A percentile compares a stretch with the other conserved stretches of the same genome.
These are phyloP conservation scores for Tridacna crocea DNA, from an alignment of 2,888 invertebrate genomes.

Conservation along the genomic window DNA sequence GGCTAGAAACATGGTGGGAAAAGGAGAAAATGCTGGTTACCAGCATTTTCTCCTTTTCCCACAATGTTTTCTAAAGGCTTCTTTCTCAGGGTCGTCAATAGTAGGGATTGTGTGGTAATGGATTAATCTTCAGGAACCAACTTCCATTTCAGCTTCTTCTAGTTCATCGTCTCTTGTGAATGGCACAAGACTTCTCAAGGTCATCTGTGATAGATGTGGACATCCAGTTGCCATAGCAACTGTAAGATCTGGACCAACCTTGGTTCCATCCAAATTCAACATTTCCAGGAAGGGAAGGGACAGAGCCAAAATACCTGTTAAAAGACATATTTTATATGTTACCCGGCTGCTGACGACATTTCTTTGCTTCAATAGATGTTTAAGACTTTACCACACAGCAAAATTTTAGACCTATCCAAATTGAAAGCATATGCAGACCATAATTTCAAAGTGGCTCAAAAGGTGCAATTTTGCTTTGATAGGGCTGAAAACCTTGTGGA, in stretches of 20 bases:
- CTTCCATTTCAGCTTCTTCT: conserved; percentile 55
- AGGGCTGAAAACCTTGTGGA: too few species aligned
- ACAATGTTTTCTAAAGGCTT: conserved; percentile 21
- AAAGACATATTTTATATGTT: not conserved
- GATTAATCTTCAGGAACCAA: conserved; percentile 3
- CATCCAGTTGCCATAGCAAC: conserved; percentile 59
- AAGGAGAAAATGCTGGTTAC: not conserved
- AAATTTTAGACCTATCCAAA: too few species aligned
- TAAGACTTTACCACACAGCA: too few species aligned
- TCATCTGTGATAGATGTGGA: conserved; percentile 66
- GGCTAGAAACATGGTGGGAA: too few species aligned
- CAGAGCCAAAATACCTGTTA: conserved; percentile 39
- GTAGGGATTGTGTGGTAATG: not conserved
- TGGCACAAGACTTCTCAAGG: conserved; percentile 66
- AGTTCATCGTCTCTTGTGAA: conserved; percentile 66
- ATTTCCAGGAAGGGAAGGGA: conserved; percentile 71
- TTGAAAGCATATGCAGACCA: too few species aligned
- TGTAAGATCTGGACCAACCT: conserved; percentile 64
- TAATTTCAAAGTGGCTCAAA: too few species aligned
- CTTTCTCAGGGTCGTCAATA: too few species aligned
- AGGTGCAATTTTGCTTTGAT: too few species aligned
- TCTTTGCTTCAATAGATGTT: too few species aligned
- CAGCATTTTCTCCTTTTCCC: conserved; percentile 3
- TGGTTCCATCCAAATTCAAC: conserved; percentile 79
- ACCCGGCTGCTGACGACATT: too few species aligned